These are phyloP conservation scores for Sanderia malayensis DNA, from an alignment of 30 jellyfish, hydroid and myxozoan species.

Conservation along the genomic window DNA sequence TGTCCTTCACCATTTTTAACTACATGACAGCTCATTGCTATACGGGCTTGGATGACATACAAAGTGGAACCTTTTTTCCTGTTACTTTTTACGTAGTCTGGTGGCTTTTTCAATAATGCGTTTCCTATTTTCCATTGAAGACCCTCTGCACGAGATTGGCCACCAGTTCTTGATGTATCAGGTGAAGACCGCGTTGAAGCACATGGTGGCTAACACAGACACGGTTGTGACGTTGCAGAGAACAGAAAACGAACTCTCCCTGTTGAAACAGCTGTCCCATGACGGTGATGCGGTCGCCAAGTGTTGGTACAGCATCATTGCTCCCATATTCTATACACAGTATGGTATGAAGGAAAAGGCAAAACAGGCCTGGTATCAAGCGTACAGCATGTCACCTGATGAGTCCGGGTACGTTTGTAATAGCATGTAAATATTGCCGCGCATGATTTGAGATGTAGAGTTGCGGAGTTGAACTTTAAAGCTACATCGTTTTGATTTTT, in stretches of 20 bases:
- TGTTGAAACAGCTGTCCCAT: slow-evolving; percentile 32
- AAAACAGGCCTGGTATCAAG: slow-evolving; percentile 35
- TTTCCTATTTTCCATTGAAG: too few relatives aligned
- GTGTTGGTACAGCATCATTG: slow-evolving; percentile 36
- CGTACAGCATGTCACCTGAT: background rate
- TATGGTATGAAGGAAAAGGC: slow-evolving; percentile 46
- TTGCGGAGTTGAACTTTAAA: too few relatives aligned
- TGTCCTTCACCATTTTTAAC: too few relatives aligned
- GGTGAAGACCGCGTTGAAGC: slow-evolving; percentile 18
- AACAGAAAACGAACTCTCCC: slow-evolving; percentile 25
- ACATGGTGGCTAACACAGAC: slow-evolving; percentile 22
- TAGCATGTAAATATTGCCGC: too few relatives aligned
- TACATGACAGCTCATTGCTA: too few relatives aligned
- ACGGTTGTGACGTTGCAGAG: slow-evolving; percentile 15
- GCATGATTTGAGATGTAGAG: too few relatives aligned
- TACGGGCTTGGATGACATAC: too few relatives aligned
- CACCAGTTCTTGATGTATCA: slow-evolving; percentile 37
- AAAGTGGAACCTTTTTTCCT: too few relatives aligned
- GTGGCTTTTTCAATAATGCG: too few relatives aligned
- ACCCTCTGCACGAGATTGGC: slow-evolving; percentile 23
- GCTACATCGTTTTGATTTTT: too few relatives aligned
- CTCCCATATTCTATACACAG: slow-evolving; percentile 30
- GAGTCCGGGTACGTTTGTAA: background rate
- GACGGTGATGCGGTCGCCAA: slow-evolving; percentile 8
- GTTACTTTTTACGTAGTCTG: too few relatives aligned